Evolutionary conservation across 2,113 vertebrate genomes (phyloP), one percentile per base, ranked within the genome.

Genomic region (Melozone crissalis): DNA sequence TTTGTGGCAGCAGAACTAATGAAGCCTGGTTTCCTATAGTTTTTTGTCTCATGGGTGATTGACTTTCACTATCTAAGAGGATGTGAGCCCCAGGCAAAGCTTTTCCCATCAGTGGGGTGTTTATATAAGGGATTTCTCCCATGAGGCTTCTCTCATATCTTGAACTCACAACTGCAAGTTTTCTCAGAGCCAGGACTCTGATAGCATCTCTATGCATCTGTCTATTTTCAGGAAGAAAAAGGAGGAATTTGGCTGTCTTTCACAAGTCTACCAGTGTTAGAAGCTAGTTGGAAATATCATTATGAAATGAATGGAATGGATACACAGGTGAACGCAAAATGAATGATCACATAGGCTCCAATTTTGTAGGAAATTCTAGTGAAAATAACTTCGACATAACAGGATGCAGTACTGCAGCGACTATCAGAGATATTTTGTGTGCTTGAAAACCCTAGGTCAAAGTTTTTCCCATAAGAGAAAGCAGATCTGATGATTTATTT

Each of bases 81-180:
- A 97, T 96, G 95, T 95, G 94, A 96, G 95, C 94, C 91, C 76
- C 90, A 87, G 95, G 95, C 95, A 81, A 90, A 95, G 93, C 80
- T 96, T 96, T 97, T 97, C 96, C 95, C 96, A 97, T 96, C 93
- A 55, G n/a, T 78, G 59, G 85, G 68, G 68, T 97, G 96, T 97
- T 97, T 97, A 97, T 94, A 87, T 94, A 97, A 95, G 80, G 80
- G 61, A 57, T 93, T 92, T 95, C 91, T 97, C 96, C 94, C 96
- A 93, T 94, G 95, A 94, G 95, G 68, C 47, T 93, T 90, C 73
- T 96, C 68, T 95, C 80, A 57, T 92, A 94, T 97, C 91, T 94
- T 93, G 89, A 96, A 94, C 76, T 97, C 91, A 94, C 89, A 94
- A 96, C 61, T 87, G 65, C 55, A 84, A 92, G 44, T 95, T 97